Conservation (phyloP, 2,113 vertebrate genomes). For the Montifringilla adamsi region DNA sequence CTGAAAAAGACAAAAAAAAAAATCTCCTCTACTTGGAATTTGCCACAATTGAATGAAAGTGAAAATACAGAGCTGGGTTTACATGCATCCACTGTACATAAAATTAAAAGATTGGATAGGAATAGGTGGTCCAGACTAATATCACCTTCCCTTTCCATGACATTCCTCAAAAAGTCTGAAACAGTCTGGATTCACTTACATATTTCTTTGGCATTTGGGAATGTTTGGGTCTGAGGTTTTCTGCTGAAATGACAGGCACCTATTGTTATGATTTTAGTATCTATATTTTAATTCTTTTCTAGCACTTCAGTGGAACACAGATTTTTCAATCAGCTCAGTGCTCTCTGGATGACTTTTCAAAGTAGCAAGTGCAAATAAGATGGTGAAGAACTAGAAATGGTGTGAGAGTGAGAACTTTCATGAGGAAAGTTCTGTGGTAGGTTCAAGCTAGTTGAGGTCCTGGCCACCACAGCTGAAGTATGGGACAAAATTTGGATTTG, state of each 20-base stretch:
- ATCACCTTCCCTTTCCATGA: fast-evolving
- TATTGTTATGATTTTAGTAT: not conserved
- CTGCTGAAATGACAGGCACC: conserved; percentile 10
- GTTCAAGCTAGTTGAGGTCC: not conserved
- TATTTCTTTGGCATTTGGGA: not conserved
- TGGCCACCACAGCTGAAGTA: not conserved
- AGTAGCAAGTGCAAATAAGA: not conserved
- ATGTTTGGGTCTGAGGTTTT: conserved; percentile 33
- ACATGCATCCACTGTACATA: not conserved
- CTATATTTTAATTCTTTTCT: conserved; percentile 33
- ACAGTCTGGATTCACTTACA: not conserved
- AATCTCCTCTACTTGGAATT: not conserved
- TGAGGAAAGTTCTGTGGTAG: not conserved
- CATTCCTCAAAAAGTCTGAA: not conserved
- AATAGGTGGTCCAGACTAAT: not conserved
- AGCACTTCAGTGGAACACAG: not conserved
- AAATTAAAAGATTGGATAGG: not conserved
- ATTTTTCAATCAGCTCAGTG: not conserved
- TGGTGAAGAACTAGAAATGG: not conserved
- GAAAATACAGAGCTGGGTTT: not conserved
- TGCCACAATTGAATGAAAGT: not conserved
- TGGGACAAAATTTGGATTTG: not conserved
- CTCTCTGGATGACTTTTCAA: not conserved
- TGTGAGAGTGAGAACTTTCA: not conserved
- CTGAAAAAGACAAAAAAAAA: not conserved